phyloP scores from a whole-genome alignment of 2,888 invertebrate genomes.

The Spodoptera littoralis region DNA sequence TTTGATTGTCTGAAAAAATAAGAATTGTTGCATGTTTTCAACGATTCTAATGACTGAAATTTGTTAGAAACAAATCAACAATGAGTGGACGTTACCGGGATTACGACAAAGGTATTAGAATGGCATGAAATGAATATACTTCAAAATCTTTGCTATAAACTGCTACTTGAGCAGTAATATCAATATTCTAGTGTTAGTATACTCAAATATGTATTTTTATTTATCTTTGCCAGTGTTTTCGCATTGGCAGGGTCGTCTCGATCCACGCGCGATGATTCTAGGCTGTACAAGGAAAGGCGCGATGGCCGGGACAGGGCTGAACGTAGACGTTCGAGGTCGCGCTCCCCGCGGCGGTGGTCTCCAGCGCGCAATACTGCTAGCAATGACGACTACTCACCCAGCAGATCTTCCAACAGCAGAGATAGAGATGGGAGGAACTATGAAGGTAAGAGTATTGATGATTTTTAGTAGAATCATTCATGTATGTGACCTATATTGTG shows the following conservation, averaged over 20 bases:
- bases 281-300: slow-evolving; percentile 70
- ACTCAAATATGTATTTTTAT: slow-evolving; percentile 80
- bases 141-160: slow-evolving; percentile 30
- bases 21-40: slow-evolving; percentile 10
- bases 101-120: slow-evolving; percentile 79
- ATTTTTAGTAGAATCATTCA: not conserved
- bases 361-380: slow-evolving; percentile 62
- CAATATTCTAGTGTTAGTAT: slow-evolving; percentile 51
- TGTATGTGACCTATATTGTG: slow-evolving; percentile 30
- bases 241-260: slow-evolving; percentile 92
- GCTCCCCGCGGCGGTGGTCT: slow-evolving; percentile 68
- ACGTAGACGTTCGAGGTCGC: slow-evolving; percentile 67
- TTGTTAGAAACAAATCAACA: slow-evolving; percentile 26
- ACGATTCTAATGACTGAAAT: slow-evolving; percentile 37
- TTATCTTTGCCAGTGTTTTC: slow-evolving; percentile 93
- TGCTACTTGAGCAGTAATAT: slow-evolving; percentile 26
- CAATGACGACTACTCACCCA: slow-evolving; percentile 55
- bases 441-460: slow-evolving; percentile 35
- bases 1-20: slow-evolving; percentile 12
- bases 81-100: slow-evolving; percentile 76
- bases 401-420: slow-evolving; percentile 59
- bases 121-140: slow-evolving; percentile 59
- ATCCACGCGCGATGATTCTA: slow-evolving; percentile 88
- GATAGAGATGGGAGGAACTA: slow-evolving; percentile 60
- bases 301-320: slow-evolving; percentile 55